phyloP scores from a whole-genome alignment of 2,888 invertebrate species.

The Subacronicta megacephala region DNA sequence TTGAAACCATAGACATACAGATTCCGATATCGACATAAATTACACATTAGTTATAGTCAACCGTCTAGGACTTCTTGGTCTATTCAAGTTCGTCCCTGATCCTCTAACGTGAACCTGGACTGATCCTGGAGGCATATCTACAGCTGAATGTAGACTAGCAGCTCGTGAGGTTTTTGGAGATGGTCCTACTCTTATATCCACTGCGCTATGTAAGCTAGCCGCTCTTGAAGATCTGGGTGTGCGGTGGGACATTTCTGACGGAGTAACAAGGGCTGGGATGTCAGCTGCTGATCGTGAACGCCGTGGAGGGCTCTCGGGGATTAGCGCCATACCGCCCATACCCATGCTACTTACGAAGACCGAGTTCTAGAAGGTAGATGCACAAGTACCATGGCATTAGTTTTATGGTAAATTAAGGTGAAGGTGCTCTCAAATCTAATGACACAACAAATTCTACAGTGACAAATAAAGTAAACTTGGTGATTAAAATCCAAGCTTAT shows the following conservation, averaged over 20 bases:
- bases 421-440: conserved; percentile 9
- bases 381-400: conserved; percentile 14
- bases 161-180: conserved; percentile 82
- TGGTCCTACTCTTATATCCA: conserved; percentile 79
- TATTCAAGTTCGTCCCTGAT: conserved; percentile 76
- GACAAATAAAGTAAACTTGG: conserved; percentile 11
- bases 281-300: conserved; percentile 96
- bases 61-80: conserved; percentile 80
- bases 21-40: conserved; percentile 32
- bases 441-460: conserved; percentile 10
- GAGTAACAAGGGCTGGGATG: conserved; percentile 92
- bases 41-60: conserved; percentile 82
- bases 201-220: conserved; percentile 83
- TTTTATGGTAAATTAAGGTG: background rate
- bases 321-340: conserved; percentile 91
- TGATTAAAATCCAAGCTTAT: conserved; percentile 23
- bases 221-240: conserved; percentile 82
- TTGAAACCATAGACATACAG: conserved; percentile 51
- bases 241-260: conserved; percentile 78
- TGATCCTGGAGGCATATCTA: conserved; percentile 78
- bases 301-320: conserved; percentile 92
- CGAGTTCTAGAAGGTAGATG: conserved; percentile 91
- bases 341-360: conserved; percentile 94
- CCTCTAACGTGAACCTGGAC: conserved; percentile 84
- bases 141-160: conserved; percentile 81